Base-by-base conservation (phyloP, 2,113 vertebrate species). In the Ctenomys sociabilis region DNA sequence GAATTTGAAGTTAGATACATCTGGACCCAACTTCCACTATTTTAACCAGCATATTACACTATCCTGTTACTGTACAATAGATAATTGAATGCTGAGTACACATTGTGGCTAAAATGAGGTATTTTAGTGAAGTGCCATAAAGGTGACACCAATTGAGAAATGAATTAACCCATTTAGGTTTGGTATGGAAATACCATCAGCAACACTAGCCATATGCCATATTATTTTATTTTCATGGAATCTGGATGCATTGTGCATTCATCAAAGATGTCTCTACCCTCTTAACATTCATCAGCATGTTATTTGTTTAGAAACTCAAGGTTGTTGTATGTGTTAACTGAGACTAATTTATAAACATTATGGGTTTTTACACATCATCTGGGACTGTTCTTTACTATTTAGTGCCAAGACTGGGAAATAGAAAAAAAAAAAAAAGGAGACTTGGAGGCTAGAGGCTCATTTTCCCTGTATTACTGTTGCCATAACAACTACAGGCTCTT, bases 401-500 rank as follows among this genome's bases (percentile, higher is more conserved):
- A 97, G 84, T 91, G 45, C 78, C 26, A 95, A 82, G 77, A 96
- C 72, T 35, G 63, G 88, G 35, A 89, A 93, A 93, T 54, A 63
- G 80, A 70, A 80, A 37, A 88, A 95, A 91, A 66, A 70, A 80
- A 37, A 88, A 95, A 91, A 66, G 87, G 32, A 85, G 85, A 88
- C 22, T 96, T 85, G 72, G 89, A 95, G 90, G 40, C 83, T 95
- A 89, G 80, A 95, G 88, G 59, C 84, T 98, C 37, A 49, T 81
- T 90, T 87, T 91, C 90, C 57, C 61, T n/a, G 28, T 89, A 94
- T 97, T 88, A 83, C 91, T 0, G 89, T 98, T 90, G 0, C 96
- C 94, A 97, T 98, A 97, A 89, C 96, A 98, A 98, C 98, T 94
- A 28, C 9, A 91, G 95, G 88, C 96, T 97, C 2, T 0, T 97